Conservation (phyloP, 2,797 vertebrate species). For the Mus spretus region DNA sequence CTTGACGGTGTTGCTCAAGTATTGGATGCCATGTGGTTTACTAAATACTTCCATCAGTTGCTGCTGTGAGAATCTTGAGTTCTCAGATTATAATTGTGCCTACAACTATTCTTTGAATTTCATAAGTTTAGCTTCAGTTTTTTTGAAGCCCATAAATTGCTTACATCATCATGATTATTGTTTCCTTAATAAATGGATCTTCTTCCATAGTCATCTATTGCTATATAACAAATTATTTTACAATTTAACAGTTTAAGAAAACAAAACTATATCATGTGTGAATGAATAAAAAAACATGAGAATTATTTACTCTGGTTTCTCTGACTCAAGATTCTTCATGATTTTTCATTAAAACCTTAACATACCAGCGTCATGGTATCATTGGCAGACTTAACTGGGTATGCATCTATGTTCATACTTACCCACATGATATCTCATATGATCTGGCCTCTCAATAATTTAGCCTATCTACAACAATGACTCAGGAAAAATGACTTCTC, state of each 20-base stretch:
- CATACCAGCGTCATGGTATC: background rate
- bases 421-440: background rate
- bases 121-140: background rate
- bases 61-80: background rate
- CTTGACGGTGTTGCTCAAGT: background rate
- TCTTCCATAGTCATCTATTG: background rate
- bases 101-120: background rate
- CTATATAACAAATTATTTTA: no score
- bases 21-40: background rate
- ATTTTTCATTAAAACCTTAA: background rate
- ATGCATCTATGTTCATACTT: background rate
- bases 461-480: background rate
- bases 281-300: background rate
- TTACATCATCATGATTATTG: background rate
- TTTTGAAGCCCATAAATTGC: background rate
- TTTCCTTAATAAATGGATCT: background rate
- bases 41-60: background rate
- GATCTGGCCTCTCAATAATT: rapidly evolving
- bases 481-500: background rate
- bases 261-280: no score
- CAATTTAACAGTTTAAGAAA: background rate
- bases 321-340: background rate
- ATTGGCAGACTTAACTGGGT: background rate
- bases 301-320: background rate
- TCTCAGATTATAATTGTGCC: background rate